phyloP scores from a whole-genome alignment of 2,113 vertebrate species.

The Apeltes quadracus region DNA sequence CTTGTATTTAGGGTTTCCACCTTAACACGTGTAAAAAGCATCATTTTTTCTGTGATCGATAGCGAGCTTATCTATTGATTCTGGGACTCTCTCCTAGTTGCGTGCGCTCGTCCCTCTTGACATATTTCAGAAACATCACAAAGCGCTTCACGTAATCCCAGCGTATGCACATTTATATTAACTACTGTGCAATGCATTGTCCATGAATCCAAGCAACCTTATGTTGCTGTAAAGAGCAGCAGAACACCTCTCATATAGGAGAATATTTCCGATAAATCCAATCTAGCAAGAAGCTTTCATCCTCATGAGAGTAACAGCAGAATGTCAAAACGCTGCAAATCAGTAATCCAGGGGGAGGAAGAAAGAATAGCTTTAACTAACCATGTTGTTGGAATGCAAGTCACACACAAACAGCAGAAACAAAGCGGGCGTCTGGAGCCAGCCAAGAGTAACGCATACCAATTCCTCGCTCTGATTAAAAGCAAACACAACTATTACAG shows the following conservation, averaged over 20 bases:
- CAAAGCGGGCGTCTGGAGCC: conserved; percentile 40
- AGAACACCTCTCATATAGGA: not conserved
- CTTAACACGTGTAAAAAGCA: too few species aligned
- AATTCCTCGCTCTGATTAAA: conserved; percentile 71
- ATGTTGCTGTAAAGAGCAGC: not conserved
- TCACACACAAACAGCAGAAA: conserved; percentile 36
- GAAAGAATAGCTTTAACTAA: conserved; percentile 13
- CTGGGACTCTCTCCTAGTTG: too few species aligned
- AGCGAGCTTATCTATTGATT: too few species aligned
- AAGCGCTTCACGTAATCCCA: too few species aligned
- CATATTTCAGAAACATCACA: too few species aligned
- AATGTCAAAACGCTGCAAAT: conserved; percentile 22
- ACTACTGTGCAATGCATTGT: not conserved
- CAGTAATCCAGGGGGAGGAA: conserved; percentile 17
- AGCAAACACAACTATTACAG: conserved; percentile 55
- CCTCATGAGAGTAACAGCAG: not conserved
- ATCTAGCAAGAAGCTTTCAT: not conserved
- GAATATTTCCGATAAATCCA: too few species aligned
- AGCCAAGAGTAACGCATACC: conserved; percentile 60
- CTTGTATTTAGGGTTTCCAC: too few species aligned
- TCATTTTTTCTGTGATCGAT: too few species aligned
- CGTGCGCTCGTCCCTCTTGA: too few species aligned
- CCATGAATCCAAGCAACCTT: not conserved
- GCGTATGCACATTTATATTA: not conserved
- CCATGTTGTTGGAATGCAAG: conserved; percentile 28